Percentiles rank a stretch among this genome's conserved stretches.
These are phyloP conservation scores for Crotalus horridus DNA, from an alignment of 2,113 vertebrate genomes.

Conservation along the genomic window DNA sequence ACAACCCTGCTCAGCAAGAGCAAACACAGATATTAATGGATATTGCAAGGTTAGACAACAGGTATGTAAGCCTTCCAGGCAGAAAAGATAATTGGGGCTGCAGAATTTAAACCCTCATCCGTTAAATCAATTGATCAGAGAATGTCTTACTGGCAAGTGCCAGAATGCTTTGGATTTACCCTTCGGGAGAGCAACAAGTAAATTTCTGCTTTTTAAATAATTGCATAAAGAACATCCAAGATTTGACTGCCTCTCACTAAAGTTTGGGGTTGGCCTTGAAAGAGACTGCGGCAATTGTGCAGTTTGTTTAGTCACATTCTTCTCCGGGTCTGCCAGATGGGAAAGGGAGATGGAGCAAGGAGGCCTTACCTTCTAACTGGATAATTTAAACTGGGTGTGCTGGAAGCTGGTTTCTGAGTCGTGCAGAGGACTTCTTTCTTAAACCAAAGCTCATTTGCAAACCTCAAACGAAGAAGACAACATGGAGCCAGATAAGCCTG, in stretches of 20 bases:
- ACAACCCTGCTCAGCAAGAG: not conserved
- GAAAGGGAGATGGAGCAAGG: not conserved
- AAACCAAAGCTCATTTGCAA: not conserved
- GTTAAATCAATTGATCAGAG: not conserved
- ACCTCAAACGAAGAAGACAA: not conserved
- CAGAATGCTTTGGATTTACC: not conserved
- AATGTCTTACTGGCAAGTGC: not conserved
- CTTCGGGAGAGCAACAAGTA: not conserved
- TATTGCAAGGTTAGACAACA: not conserved
- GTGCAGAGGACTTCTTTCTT: not conserved
- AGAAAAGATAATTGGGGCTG: not conserved
- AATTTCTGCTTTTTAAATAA: not conserved
- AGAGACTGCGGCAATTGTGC: not conserved
- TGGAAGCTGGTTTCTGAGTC: not conserved
- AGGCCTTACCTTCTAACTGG: not conserved
- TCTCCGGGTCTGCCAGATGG: not conserved
- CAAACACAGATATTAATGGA: slow-evolving; percentile 13
- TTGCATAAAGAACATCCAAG: not conserved
- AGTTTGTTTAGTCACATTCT: not conserved
- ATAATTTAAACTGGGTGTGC: not conserved
- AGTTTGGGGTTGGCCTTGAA: not conserved
- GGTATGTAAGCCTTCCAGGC: not conserved
- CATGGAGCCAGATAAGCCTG: not conserved
- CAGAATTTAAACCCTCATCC: not conserved
- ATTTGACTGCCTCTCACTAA: not conserved